These are phyloP conservation scores for Battus philenor DNA, from an alignment of 1,140 invertebrate species.

Conservation along the genomic window DNA sequence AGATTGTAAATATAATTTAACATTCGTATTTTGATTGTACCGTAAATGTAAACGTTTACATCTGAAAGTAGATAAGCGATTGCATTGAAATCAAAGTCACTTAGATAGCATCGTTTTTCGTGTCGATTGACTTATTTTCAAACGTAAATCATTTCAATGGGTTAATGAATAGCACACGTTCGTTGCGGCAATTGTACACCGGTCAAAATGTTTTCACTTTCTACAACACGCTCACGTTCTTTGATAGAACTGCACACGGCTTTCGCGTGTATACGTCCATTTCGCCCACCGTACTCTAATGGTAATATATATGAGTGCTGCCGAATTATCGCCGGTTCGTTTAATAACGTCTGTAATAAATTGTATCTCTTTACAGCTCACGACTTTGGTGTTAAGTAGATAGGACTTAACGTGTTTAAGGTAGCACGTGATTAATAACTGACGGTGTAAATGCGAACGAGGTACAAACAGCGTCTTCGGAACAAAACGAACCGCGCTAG, in stretches of 20 bases:
- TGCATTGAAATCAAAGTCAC: constrained; percentile 2
- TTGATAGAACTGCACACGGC: constrained; percentile 2
- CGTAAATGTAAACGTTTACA: too few species aligned
- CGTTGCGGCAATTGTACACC: constrained; percentile 5
- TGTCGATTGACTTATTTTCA: constrained; percentile 18
- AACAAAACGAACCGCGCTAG: not conserved
- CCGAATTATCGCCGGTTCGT: constrained; percentile 36
- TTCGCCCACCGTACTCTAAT: not conserved
- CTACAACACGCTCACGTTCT: constrained; percentile 2
- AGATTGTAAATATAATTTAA: too few species aligned
- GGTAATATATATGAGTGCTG: constrained; percentile 15
- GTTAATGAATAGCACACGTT: constrained; percentile 15
- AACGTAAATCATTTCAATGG: constrained; percentile 15
- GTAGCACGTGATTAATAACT: constrained; percentile 26
- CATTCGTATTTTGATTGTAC: too few species aligned
- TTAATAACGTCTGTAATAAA: constrained; percentile 46
- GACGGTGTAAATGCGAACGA: constrained; percentile 22
- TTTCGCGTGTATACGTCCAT: not conserved
- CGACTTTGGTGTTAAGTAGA: constrained; percentile 35
- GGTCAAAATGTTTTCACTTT: constrained; percentile 9
- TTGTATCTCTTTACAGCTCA: constrained; percentile 48
- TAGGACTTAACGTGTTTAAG: constrained; percentile 24
- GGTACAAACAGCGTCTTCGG: constrained; percentile 7
- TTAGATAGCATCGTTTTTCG: constrained; percentile 12
- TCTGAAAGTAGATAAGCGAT: constrained; percentile 2